These are phyloP conservation scores for Salminus brasiliensis DNA, from an alignment of 2,113 vertebrate species.

Conservation along the genomic window DNA sequence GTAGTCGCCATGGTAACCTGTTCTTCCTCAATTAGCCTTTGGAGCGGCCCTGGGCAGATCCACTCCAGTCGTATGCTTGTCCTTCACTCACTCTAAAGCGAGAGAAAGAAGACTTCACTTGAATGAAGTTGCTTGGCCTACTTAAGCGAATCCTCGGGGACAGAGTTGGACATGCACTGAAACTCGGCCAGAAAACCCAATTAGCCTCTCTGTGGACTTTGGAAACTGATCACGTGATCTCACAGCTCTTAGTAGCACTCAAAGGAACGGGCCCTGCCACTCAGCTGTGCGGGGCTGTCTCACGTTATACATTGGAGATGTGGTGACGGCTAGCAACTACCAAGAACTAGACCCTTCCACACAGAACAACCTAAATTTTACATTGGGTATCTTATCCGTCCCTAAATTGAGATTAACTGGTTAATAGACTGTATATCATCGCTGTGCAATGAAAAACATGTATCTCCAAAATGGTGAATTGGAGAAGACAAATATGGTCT, in stretches of 20 bases:
- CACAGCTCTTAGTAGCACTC: conserved; percentile 20
- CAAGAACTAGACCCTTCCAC: not conserved
- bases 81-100: conserved; percentile 17
- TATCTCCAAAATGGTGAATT: too few relatives aligned
- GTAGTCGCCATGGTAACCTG: conserved; percentile 37
- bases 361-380: not conserved
- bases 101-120: conserved; percentile 6
- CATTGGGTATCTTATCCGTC: not conserved
- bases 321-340: not conserved
- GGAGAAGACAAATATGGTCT: too few relatives aligned
- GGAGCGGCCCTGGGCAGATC: conserved; percentile 11
- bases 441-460: too few relatives aligned
- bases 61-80: conserved; percentile 26
- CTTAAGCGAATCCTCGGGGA: conserved; percentile 21
- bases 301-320: not conserved
- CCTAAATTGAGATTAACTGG: not conserved
- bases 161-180: not conserved
- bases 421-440: too few relatives aligned
- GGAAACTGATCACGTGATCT: conserved; percentile 12
- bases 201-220: conserved; percentile 14
- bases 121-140: conserved; percentile 21
- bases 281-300: not conserved
- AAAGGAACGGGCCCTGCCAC: conserved; percentile 41
- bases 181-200: conserved; percentile 31
- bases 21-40: conserved; percentile 20